Percentiles rank a stretch among this genome's conserved stretches.
Conservation (phyloP, 1,140 invertebrate species). For the Venturia canescens region DNA sequence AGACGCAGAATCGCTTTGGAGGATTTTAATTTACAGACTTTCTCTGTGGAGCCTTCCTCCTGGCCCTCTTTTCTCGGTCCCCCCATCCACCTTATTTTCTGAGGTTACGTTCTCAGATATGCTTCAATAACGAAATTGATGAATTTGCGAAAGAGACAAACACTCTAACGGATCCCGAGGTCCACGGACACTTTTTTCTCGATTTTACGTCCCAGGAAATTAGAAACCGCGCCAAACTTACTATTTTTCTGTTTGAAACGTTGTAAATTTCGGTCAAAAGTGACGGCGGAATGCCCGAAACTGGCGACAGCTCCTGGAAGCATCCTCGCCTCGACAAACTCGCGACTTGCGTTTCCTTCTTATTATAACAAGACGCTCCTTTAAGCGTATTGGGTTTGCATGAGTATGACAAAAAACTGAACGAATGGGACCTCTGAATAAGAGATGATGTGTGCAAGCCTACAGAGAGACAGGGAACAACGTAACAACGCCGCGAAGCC, state of each 20-base stretch:
- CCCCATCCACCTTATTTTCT: too few species aligned
- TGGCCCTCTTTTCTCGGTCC: too few species aligned
- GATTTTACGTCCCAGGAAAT: neutral
- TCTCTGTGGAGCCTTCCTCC: neutral
- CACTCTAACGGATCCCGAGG: too few species aligned
- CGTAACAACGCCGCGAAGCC: slow-evolving; percentile 68
- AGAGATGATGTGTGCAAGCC: slow-evolving; percentile 63
- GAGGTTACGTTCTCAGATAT: too few species aligned
- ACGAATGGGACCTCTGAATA: slow-evolving; percentile 64
- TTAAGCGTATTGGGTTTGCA: neutral
- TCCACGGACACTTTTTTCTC: neutral
- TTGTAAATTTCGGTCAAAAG: too few species aligned
- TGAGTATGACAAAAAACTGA: slow-evolving; percentile 29
- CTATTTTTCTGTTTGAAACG: too few species aligned
- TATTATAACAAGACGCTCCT: neutral
- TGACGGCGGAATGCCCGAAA: too few species aligned
- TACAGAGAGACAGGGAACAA: slow-evolving; percentile 63
- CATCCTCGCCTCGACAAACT: neutral
- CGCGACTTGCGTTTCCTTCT: neutral
- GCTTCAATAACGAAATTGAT: too few species aligned
- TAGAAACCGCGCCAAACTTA: neutral
- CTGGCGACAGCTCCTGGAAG: too few species aligned
- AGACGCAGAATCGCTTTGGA: slow-evolving; percentile 50
- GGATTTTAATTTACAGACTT: slow-evolving; percentile 67
- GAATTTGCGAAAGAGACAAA: too few species aligned